Evolutionary conservation across 2,888 invertebrate genomes (phyloP).

Genomic region (Microplitis manilae): DNA sequence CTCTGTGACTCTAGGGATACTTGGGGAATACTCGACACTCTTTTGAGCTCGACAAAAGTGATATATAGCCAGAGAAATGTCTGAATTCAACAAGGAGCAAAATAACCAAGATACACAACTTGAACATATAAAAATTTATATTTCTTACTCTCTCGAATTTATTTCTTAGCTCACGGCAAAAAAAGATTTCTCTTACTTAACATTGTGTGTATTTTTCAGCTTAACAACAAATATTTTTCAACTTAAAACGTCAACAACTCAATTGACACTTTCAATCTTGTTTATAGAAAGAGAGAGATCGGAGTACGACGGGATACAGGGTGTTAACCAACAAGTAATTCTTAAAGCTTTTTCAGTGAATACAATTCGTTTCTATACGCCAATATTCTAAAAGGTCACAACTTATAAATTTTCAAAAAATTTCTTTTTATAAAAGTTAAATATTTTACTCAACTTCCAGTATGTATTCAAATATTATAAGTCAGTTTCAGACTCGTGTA

Average conservation of each 20-base stretch:
- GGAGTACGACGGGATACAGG: too few relatives aligned
- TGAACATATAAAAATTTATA: constrained; percentile 32
- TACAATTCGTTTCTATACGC: too few relatives aligned
- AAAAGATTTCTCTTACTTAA: not conserved
- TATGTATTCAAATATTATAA: too few relatives aligned
- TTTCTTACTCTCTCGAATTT: constrained; percentile 16
- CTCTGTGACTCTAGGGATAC: not conserved
- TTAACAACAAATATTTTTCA: constrained; percentile 3
- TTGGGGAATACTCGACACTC: constrained; percentile 50
- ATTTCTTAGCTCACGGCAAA: constrained; percentile 15
- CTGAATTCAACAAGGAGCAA: constrained; percentile 44
- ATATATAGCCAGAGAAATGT: constrained; percentile 43
- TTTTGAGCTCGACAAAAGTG: constrained; percentile 50
- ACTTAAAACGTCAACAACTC: constrained; percentile 12
- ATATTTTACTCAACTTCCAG: too few relatives aligned
- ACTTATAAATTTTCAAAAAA: too few relatives aligned
- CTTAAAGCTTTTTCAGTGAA: too few relatives aligned
- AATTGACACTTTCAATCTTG: constrained; percentile 6
- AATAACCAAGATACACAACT: constrained; percentile 21
- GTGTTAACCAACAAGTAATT: too few relatives aligned
- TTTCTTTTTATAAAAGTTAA: too few relatives aligned
- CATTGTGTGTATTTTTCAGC: not conserved
- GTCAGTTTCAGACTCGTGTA: too few relatives aligned
- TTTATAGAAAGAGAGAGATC: not conserved
- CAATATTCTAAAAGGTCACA: too few relatives aligned